Conservation (phyloP, 2,888 invertebrate genomes). For the Xestoiulus laeticollis region DNA sequence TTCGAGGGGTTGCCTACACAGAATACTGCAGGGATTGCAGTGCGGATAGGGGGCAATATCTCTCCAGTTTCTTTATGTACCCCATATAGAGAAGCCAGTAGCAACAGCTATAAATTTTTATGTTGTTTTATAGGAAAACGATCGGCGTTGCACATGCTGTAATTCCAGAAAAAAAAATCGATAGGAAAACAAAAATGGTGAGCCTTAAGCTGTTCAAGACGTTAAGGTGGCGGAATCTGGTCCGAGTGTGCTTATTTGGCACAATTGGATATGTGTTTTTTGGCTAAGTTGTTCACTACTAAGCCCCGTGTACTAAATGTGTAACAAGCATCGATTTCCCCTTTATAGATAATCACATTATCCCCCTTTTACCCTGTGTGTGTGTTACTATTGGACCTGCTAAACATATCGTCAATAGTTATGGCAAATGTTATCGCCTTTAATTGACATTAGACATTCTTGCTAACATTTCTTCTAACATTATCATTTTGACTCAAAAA, state of each 20-base stretch:
- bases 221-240: neutral
- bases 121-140: constrained; percentile 50
- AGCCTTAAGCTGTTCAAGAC: neutral
- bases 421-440: neutral
- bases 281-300: neutral
- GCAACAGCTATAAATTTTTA: constrained; percentile 51
- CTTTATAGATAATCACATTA: neutral
- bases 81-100: constrained; percentile 49
- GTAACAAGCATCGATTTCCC: neutral
- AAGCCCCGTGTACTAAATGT: neutral
- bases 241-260: neutral
- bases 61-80: constrained; percentile 39
- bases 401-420: neutral
- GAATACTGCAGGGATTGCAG: neutral
- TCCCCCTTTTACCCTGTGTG: no score
- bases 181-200: constrained; percentile 23
- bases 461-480: no score
- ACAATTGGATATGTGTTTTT: neutral
- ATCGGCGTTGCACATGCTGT: constrained; percentile 42
- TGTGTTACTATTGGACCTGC: neutral
- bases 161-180: constrained; percentile 17
- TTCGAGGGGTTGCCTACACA: neutral
- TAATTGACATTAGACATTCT: no score
- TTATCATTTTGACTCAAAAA: no score
- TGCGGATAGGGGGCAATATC: constrained; percentile 45